Conservation (phyloP, 2,888 invertebrate genomes). For the Pristionchus exspectatus region DNA sequence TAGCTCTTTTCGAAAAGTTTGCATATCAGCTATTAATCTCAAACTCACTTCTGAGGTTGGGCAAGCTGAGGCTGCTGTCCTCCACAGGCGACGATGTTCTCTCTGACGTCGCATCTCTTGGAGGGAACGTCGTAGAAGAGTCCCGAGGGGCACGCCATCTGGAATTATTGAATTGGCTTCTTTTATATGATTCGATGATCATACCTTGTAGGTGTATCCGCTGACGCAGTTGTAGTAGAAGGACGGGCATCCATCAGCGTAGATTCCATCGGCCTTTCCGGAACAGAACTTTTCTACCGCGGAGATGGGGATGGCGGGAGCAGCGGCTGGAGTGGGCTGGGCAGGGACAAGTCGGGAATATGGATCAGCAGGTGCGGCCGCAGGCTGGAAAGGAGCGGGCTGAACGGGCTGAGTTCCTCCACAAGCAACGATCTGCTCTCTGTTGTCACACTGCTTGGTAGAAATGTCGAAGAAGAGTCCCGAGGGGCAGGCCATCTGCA, state of each 20-base stretch:
- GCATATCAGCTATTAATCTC: too few relatives aligned
- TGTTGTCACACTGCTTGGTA: constrained; percentile 4
- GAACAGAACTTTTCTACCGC: constrained; percentile 2
- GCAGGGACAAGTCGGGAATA: neutral
- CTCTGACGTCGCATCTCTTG: constrained; percentile 11
- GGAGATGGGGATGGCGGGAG: neutral
- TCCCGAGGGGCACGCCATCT: constrained; percentile 49
- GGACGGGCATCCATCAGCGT: constrained; percentile 15
- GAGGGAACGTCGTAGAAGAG: constrained; percentile 50
- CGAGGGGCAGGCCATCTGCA: constrained; percentile 49
- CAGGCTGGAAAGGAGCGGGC: neutral
- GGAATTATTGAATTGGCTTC: neutral
- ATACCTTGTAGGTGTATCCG: constrained; percentile 6
- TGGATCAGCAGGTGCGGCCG: neutral
- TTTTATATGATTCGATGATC: neutral
- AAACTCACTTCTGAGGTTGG: neutral
- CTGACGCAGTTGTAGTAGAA: constrained; percentile 36
- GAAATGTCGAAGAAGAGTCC: constrained; percentile 44
- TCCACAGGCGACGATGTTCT: constrained; percentile 36
- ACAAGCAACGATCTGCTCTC: constrained; percentile 40
- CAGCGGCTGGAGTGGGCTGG: neutral
- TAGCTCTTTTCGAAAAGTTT: too few relatives aligned
- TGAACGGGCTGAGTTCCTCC: constrained; percentile 13
- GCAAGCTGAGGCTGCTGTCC: neutral
- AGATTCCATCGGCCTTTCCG: constrained; percentile 23